These are phyloP conservation scores for Oxyscelio sp. DNA, from an alignment of 2,888 invertebrate genomes.

Conservation along the genomic window DNA sequence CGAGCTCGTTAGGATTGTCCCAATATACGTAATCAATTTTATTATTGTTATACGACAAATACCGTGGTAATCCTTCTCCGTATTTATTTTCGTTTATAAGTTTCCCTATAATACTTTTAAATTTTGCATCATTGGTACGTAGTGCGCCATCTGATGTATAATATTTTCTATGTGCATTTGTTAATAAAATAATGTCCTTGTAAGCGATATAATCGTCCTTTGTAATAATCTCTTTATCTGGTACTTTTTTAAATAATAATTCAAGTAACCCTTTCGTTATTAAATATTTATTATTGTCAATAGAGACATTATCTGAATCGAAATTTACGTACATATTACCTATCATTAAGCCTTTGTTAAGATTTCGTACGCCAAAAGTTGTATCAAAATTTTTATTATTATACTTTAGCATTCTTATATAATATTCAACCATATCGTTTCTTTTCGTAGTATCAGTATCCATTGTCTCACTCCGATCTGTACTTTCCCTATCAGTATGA, in stretches of 20 bases:
- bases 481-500: no score
- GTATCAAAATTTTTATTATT: no score
- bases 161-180: background rate
- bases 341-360: background rate
- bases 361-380: background rate
- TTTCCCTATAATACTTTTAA: background rate
- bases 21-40: slow-evolving; percentile 61
- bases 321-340: background rate
- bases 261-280: background rate
- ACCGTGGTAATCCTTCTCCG: background rate
- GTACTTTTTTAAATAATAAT: background rate
- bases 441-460: no score
- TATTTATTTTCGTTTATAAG: no score
- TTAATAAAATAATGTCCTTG: background rate
- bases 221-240: background rate
- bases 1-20: slow-evolving; percentile 70
- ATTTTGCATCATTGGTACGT: background rate
- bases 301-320: background rate
- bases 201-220: background rate
- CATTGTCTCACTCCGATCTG: no score
- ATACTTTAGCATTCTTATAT: no score
- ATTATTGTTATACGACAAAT: background rate
- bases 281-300: background rate
- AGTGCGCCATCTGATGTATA: background rate
- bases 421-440: no score